phyloP scores from a whole-genome alignment of 2,797 vertebrate species.

The Triplophysa yarkandensis region DNA sequence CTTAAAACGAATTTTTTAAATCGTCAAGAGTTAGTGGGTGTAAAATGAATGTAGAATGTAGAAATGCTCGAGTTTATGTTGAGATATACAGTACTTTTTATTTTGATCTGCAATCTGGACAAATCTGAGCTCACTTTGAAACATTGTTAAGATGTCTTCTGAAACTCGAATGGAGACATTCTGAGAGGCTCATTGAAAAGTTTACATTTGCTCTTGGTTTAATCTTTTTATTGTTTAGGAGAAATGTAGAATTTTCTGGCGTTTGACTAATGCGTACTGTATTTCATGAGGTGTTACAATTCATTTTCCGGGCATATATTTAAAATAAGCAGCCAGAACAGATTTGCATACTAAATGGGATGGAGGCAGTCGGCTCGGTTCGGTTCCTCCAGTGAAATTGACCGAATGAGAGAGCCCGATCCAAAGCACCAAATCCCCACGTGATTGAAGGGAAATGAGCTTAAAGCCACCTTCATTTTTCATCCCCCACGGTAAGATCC shows the following conservation, averaged over 20 bases:
- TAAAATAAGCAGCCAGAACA: constrained; percentile 68
- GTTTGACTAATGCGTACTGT: not conserved
- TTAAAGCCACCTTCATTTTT: constrained; percentile 15
- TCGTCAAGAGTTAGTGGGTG: too few species aligned
- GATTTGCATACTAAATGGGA: constrained; percentile 74
- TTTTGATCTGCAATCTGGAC: too few species aligned
- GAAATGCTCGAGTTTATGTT: too few species aligned
- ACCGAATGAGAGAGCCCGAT: not conserved
- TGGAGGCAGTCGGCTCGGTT: constrained; percentile 54
- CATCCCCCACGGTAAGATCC: not conserved
- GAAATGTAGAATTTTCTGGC: not conserved
- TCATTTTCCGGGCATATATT: constrained; percentile 68
- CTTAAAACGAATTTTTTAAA: too few species aligned
- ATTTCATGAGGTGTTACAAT: constrained; percentile 51
- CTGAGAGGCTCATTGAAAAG: too few species aligned
- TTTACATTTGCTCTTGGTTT: too few species aligned
- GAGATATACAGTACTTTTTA: too few species aligned
- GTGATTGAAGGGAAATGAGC: constrained; percentile 12
- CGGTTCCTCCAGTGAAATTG: constrained; percentile 29
- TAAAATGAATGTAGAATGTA: too few species aligned
- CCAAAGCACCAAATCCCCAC: constrained; percentile 5
- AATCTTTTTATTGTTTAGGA: too few species aligned
- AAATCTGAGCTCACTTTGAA: too few species aligned
- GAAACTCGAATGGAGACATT: too few species aligned
- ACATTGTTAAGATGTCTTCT: too few species aligned